Evolutionary conservation across 2,797 vertebrate genomes (phyloP).

Genomic region (Etheostoma nigrum): DNA sequence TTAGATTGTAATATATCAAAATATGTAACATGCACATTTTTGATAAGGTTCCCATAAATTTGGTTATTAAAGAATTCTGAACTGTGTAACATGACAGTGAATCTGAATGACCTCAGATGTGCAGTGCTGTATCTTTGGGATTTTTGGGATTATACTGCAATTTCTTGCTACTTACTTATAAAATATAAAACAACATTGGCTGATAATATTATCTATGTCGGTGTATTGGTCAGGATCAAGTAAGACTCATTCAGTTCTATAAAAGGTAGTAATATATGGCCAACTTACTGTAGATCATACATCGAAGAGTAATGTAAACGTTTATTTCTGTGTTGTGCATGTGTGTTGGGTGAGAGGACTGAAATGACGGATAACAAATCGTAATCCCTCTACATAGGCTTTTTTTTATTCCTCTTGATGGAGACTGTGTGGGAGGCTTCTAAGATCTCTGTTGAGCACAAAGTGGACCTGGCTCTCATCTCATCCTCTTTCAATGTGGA

Average conservation of each 20-base stretch:
- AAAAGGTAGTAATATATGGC: neutral
- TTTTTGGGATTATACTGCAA: neutral
- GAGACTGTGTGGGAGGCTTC: conserved; percentile 65
- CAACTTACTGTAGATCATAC: neutral
- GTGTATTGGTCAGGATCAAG: neutral
- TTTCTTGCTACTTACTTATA: neutral
- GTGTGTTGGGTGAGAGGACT: neutral
- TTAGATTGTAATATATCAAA: neutral
- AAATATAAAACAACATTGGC: neutral
- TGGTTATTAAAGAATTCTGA: neutral
- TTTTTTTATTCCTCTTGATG: conserved; percentile 47
- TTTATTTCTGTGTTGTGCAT: neutral
- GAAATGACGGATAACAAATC: conserved; percentile 38
- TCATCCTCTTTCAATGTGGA: conserved; percentile 69
- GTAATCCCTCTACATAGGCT: conserved; percentile 29
- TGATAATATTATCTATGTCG: neutral
- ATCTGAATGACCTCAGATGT: neutral
- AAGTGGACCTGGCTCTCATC: conserved; percentile 75
- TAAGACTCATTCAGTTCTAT: neutral
- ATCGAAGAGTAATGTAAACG: neutral
- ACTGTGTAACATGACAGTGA: neutral
- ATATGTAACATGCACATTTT: neutral
- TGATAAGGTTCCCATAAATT: neutral
- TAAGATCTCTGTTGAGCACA: conserved; percentile 63
- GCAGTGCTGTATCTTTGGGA: neutral